Conservation (phyloP, 2,113 vertebrate genomes). For the Ageneiosus marmoratus region DNA sequence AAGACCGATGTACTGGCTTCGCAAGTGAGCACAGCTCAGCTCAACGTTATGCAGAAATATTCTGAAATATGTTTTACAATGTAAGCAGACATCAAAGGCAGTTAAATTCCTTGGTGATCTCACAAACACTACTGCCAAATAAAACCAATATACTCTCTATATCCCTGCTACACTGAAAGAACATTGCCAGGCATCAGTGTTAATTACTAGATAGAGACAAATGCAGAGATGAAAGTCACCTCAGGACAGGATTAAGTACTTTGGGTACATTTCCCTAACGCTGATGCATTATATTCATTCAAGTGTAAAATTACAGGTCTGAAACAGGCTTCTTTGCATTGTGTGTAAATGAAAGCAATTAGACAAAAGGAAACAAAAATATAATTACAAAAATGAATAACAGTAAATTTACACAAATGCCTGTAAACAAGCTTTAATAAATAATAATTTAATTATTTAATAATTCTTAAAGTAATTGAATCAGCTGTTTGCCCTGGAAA, state of each 20-base stretch:
- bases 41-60: constrained; percentile 77
- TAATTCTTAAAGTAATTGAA: constrained; percentile 1
- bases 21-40: constrained; percentile 52
- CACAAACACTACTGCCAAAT: constrained; percentile 73
- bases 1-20: no score
- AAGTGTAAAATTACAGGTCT: constrained; percentile 43
- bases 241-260: constrained; percentile 68
- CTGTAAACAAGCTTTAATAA: constrained; percentile 22
- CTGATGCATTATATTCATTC: constrained; percentile 53
- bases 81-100: constrained; percentile 82
- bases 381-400: neutral
- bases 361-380: constrained; percentile 8
- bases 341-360: constrained; percentile 26
- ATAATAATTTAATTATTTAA: neutral
- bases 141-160: constrained; percentile 58
- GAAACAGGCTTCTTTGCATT: constrained; percentile 25
- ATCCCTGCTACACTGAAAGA: constrained; percentile 66
- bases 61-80: constrained; percentile 80
- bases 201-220: constrained; percentile 51
- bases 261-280: constrained; percentile 57
- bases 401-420: neutral
- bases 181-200: constrained; percentile 44
- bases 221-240: constrained; percentile 64
- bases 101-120: constrained; percentile 80
- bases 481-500: constrained; percentile 35